Percentiles rank a stretch among this genome's conserved stretches.
Evolutionary conservation across 2,888 invertebrate species (phyloP).

Genomic region (Ophion ellenae): DNA sequence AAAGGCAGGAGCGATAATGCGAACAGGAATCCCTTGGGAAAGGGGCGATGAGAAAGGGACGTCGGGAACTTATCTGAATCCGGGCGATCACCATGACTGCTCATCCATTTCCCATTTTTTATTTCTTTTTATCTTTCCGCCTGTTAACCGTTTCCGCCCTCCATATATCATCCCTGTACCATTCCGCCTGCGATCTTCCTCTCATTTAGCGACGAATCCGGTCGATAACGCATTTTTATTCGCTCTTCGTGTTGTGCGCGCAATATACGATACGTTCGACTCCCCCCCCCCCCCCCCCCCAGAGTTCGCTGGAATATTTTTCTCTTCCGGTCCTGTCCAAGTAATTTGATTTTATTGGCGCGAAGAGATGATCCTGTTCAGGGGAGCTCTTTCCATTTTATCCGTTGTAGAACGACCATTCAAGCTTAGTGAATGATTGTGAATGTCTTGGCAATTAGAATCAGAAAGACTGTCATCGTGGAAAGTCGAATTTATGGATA

Average conservation of each 20-base stretch:
- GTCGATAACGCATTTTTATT: constrained; percentile 20
- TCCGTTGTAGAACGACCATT: neutral
- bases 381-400: neutral
- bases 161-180: constrained; percentile 7
- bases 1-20: constrained; percentile 6
- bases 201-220: constrained; percentile 6
- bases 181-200: constrained; percentile 1
- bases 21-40: neutral
- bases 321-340: neutral
- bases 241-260: neutral
- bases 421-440: neutral
- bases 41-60: neutral
- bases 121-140: constrained; percentile 19
- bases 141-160: constrained; percentile 19
- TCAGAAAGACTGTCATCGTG: neutral
- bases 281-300: neutral
- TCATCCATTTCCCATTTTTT: neutral
- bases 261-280: neutral
- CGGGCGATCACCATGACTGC: neutral
- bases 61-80: constrained; percentile 25
- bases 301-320: constrained; percentile 9
- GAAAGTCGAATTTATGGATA: neutral
- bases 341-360: too few species aligned
- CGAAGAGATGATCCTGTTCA: too few species aligned
- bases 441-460: neutral